Percentiles rank a stretch among this genome's conserved stretches.
Conservation (phyloP, 2,113 vertebrate genomes). For the mouse (Mus musculus) region GRCm39 chr2:27235501-27236000, state of each 20-base stretch:
- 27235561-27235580: neutral
- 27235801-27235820: accelerated
- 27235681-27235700: neutral
- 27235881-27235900: neutral
- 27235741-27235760: neutral
- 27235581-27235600: neutral
- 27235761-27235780: neutral
- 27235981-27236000: neutral
- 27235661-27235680: too few relatives aligned
- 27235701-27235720: accelerated
- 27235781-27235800: accelerated
- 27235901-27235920: neutral
- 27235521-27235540: too few relatives aligned
- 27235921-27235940: neutral
- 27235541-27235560: neutral
- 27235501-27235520: neutral
- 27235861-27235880: neutral
- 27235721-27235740: neutral
- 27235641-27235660: neutral
- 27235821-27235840: neutral
- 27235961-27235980: neutral
- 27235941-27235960: neutral
- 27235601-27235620: neutral
- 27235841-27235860: accelerated
- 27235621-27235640: neutral